phyloP scores from a whole-genome alignment of 1,140 invertebrate species.

The Proctacanthus coquilletti region DNA sequence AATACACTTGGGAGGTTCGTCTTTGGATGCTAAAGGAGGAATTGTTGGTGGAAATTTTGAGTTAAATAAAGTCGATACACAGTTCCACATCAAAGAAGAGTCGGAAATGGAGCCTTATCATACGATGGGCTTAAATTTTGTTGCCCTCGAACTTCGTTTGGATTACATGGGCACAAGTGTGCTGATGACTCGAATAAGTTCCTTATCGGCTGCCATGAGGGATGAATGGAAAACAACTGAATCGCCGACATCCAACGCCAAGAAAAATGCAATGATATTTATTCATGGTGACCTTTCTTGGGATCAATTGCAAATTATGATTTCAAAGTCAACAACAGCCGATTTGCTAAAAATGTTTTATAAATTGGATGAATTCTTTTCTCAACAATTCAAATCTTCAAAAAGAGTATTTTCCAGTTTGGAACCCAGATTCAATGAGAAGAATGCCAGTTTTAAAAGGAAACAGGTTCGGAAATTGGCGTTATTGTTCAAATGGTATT shows the following conservation, averaged over 20 bases:
- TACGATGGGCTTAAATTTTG: slow-evolving; percentile 65
- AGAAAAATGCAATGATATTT: slow-evolving; percentile 58
- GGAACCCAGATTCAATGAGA: slow-evolving; percentile 36
- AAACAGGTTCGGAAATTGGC: slow-evolving; percentile 13
- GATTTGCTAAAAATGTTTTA: slow-evolving; percentile 93
- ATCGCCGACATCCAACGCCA: slow-evolving; percentile 17
- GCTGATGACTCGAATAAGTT: slow-evolving; percentile 76
- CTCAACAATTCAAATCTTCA: slow-evolving; percentile 85
- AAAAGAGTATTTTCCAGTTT: slow-evolving; percentile 76
- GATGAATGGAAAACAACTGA: slow-evolving; percentile 63
- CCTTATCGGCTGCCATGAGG: slow-evolving; percentile 57
- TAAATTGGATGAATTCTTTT: slow-evolving; percentile 93
- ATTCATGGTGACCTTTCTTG: slow-evolving; percentile 84
- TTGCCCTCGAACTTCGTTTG: slow-evolving; percentile 71
- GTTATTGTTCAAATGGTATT: neutral
- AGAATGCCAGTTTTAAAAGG: slow-evolving; percentile 34
- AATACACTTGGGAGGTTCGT: slow-evolving; percentile 74
- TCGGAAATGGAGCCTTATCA: slow-evolving; percentile 80
- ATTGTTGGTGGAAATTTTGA: slow-evolving; percentile 92
- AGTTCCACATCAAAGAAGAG: slow-evolving; percentile 77
- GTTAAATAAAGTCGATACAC: slow-evolving; percentile 75
- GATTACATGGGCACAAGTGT: slow-evolving; percentile 96
- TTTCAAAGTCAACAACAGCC: slow-evolving; percentile 89
- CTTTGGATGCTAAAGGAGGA: slow-evolving; percentile 85
- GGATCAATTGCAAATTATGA: slow-evolving; percentile 83